Evolutionary conservation across 2,113 vertebrate species (phyloP), one percentile per base, ranked within the genome.

Genomic region (Cinclus cinclus): DNA sequence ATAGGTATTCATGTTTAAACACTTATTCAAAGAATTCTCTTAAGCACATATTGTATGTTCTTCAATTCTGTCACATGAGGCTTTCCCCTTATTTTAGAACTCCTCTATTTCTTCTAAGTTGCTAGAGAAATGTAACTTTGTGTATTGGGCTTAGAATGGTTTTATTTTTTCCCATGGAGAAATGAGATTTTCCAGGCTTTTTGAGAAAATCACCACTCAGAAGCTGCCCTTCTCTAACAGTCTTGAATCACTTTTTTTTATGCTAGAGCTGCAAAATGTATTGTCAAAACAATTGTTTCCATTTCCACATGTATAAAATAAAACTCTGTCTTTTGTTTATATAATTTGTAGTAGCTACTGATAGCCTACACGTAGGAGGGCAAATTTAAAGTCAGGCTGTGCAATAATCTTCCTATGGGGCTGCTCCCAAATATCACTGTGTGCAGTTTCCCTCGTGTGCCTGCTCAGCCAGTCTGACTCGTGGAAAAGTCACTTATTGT

Each of bases 291-390:
- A 37, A 5, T 83, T 69, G 9, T 44, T 93, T 92, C 62, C 16
- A 13, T 80, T 83, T 90, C 53, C 4, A 4, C 22, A 10, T 20
- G 4, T 44, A 9, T 71, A 58, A 90, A 86, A 22, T 31, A 64
- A 47, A 75, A 33, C 13, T 65, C 37, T 79, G 58, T 20, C 3
- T 42, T 70, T 76, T 35, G 11, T 58, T 68, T 73, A 13, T 35
- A 4, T n/a, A 76, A 10, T 23, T 62, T 71, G 2, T 30, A 56
- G 39, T 47, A 47, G 12, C 4, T 50, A 12, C 35, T 0, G 0
- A 20, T 85, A 42, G 8, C 52, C 39, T 92, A 1, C 39, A 19
- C 4, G 3, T 56, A 58, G 49, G 83, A 88, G 9, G 39, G 24
- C 12, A 87, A 44, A 63, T 64, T 60, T 62, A 56, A 78, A 67